Percentiles rank a stretch among this genome's conserved stretches.
Evolutionary conservation across 2,888 invertebrate genomes (phyloP).

Genomic region (Ectropis crepuscularia): DNA sequence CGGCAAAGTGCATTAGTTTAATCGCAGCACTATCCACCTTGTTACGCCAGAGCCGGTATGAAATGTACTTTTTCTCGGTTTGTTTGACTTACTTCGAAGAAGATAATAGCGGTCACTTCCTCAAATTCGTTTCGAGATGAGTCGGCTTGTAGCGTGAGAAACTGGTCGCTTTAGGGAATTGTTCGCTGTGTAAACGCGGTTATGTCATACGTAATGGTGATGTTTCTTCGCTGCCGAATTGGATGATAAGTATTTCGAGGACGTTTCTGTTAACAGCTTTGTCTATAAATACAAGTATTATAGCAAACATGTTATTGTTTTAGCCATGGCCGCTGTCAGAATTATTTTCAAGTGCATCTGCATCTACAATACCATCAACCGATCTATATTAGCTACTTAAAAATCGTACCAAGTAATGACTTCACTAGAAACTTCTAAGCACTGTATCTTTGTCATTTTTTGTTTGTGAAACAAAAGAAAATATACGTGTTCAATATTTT

Average conservation of each 20-base stretch:
- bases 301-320: no score
- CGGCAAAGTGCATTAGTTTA: slow-evolving; percentile 73
- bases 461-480: no score
- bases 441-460: no score
- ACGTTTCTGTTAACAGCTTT: slow-evolving; percentile 10
- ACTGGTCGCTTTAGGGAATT: slow-evolving; percentile 45
- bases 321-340: no score
- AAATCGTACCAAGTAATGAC: no score
- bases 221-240: slow-evolving; percentile 25
- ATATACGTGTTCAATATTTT: no score
- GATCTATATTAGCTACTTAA: no score
- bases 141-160: slow-evolving; percentile 74
- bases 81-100: slow-evolving; percentile 70
- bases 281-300: not conserved
- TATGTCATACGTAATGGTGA: slow-evolving; percentile 41
- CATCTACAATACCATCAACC: no score
- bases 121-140: slow-evolving; percentile 77
- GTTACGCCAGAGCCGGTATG: slow-evolving; percentile 56
- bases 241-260: slow-evolving; percentile 12
- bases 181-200: slow-evolving; percentile 44
- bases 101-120: slow-evolving; percentile 77
- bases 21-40: slow-evolving; percentile 56
- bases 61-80: slow-evolving; percentile 40
- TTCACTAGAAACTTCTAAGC: no score
- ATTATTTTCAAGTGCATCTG: no score